A percentile compares a stretch with the other conserved stretches of the same genome.
Evolutionary conservation across 2,888 invertebrate species (phyloP).

Genomic region (Sinhomidia bicolor): DNA sequence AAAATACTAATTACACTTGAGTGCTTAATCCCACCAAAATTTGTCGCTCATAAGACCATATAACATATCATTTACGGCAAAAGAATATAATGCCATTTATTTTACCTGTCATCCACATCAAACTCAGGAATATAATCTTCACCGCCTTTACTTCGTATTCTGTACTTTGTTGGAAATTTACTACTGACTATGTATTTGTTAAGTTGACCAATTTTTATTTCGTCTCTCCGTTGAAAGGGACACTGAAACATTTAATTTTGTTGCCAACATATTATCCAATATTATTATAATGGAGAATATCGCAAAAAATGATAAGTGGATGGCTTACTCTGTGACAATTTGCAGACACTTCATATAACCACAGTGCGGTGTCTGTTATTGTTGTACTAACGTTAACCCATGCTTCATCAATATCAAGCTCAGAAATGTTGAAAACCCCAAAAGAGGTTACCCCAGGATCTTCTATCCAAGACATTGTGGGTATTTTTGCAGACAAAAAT

Average conservation of each 20-base stretch:
- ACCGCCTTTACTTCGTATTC: conserved; percentile 75
- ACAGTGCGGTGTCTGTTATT: conserved; percentile 82
- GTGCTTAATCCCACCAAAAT: too few species aligned
- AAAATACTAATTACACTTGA: conserved; percentile 1
- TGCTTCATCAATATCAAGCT: conserved; percentile 87
- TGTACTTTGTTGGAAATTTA: conserved; percentile 75
- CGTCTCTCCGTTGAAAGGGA: conserved; percentile 73
- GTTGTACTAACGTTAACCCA: conserved; percentile 83
- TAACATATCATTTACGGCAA: background rate
- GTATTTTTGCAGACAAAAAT: background rate
- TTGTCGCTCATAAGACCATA: too few species aligned
- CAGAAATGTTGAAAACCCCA: conserved; percentile 84
- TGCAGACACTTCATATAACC: conserved; percentile 87
- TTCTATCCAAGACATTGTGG: conserved; percentile 80
- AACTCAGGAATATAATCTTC: conserved; percentile 68
- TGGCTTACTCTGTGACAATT: conserved; percentile 87
- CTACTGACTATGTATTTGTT: conserved; percentile 70
- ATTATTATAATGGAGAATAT: background rate
- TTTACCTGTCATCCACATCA: conserved; percentile 75
- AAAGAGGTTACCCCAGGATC: conserved; percentile 83
- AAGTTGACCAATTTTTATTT: conserved; percentile 59
- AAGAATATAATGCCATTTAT: background rate
- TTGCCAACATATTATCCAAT: background rate
- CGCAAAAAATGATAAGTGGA: background rate
- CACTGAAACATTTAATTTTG: conserved; percentile 65